Base-by-base conservation (phyloP, 1,140 invertebrate genomes). In the Drosophila leontia region DNA sequence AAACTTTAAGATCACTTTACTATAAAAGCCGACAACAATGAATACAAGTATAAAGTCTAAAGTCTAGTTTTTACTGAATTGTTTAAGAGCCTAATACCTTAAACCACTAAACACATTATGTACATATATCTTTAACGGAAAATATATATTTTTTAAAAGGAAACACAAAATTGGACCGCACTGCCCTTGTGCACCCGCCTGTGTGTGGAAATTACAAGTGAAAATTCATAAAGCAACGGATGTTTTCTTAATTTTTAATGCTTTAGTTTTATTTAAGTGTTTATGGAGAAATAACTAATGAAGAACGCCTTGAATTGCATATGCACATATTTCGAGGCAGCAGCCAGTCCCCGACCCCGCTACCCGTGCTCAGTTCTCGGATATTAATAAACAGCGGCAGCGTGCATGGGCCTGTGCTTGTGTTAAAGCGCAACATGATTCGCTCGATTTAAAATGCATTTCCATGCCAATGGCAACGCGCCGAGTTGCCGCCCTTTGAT, bases 271-370 rank as follows among this genome's bases (percentile, higher is more conserved):
- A 87, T 87, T 78, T 87, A 87, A 90, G 84, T 87, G 84, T 87
- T 87, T 87, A 87, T 87, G 84, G 85, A 87, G 85, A 87, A 87
- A 87, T 87, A 87, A 90, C 85, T 87, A 87, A 87, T 87, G 84
- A 87, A 87, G 81, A 78, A 47, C 59, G 82, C 74, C 74, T 81
- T 82, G 76, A 85, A 87, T 87, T 88, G 80, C 85, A 39, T 56
- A 78, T 78, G 72, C 78, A 84, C 80, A 80, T 78, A 88, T 84
- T 87, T 72, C 74, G 63, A 64, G 67, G 63, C 80, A 69, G 37
- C 41, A 69, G 37, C 41, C 5, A 58, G 42, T 2, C 39, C n/a
- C 39, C 37, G 34, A 6, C 48, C 34, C 59, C 63, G 34, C 47
- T 78, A 56, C 23, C 34, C 37, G 44, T 26, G 6, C 19, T 15